Percentiles rank a stretch among this genome's conserved stretches.
These are phyloP conservation scores for Aegithalos caudatus DNA, from an alignment of 2,113 vertebrate species.

Conservation along the genomic window DNA sequence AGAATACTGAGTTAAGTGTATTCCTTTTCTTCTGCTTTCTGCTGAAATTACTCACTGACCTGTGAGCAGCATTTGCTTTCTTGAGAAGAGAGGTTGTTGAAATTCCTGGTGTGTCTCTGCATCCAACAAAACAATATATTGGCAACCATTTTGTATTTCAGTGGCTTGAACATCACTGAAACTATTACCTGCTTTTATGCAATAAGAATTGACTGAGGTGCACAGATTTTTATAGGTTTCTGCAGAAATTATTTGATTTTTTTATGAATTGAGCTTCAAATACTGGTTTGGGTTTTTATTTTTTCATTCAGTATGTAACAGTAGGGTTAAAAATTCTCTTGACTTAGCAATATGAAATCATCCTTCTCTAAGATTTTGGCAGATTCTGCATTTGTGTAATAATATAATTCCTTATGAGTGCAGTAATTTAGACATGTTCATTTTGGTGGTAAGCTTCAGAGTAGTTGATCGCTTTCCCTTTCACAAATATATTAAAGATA, in stretches of 20 bases:
- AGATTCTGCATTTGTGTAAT: not conserved
- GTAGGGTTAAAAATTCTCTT: not conserved
- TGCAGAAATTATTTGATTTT: not conserved
- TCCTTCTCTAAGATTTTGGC: not conserved
- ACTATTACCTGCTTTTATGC: not conserved
- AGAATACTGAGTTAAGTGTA: not conserved
- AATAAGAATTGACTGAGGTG: not conserved
- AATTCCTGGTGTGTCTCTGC: not conserved
- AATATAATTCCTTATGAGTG: not conserved
- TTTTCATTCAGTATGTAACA: not conserved
- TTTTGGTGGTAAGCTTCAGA: not conserved
- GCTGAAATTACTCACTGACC: not conserved
- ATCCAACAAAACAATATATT: not conserved
- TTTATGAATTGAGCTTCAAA: not conserved
- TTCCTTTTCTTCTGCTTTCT: not conserved
- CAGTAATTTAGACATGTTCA: not conserved
- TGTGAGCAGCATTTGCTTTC: not conserved
- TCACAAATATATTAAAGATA: not conserved
- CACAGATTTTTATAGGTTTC: not conserved
- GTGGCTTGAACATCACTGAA: not conserved
- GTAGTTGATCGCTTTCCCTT: not conserved
- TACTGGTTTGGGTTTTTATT: not conserved
- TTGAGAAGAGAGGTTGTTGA: not conserved
- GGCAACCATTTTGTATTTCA: not conserved
- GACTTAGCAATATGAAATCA: not conserved